Conservation (phyloP, 2,888 invertebrate genomes). For the Octodonta nipae region DNA sequence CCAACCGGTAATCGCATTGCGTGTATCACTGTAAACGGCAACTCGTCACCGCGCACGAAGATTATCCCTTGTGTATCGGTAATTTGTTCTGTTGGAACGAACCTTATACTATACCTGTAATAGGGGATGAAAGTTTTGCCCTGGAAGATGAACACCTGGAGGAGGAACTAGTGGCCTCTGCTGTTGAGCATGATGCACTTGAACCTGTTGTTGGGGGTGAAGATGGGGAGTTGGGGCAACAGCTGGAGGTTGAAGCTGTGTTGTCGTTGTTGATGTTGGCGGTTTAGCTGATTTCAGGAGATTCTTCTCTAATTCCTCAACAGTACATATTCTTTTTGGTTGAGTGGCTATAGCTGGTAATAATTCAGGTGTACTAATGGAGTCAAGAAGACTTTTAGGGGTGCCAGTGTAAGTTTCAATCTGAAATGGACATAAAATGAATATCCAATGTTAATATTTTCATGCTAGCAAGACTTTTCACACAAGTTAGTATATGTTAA, state of each 20-base stretch:
- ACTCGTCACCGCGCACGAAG: no score
- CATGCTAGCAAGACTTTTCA: no score
- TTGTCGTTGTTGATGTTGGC: slow-evolving; percentile 7
- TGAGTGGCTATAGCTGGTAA: slow-evolving; percentile 9
- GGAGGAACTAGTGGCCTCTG: slow-evolving; percentile 4
- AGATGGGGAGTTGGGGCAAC: slow-evolving; percentile 21
- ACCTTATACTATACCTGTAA: slow-evolving; percentile 13
- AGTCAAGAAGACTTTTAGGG: slow-evolving; percentile 7
- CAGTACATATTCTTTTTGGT: slow-evolving; percentile 52
- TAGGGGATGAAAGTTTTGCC: slow-evolving; percentile 17
- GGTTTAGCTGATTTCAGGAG: slow-evolving; percentile 38
- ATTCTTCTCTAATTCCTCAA: slow-evolving; percentile 59
- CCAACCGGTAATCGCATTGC: not conserved
- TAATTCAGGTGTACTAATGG: slow-evolving; percentile 1
- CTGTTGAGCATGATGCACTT: slow-evolving; percentile 11
- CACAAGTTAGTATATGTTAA: no score
- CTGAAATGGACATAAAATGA: slow-evolving; percentile 11
- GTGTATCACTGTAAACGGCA: not conserved
- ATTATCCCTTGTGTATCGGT: no score
- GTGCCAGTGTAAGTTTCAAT: slow-evolving; percentile 16
- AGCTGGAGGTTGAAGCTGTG: not conserved
- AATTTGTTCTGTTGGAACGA: no score
- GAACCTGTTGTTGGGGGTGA: slow-evolving; percentile 19
- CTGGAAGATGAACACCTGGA: slow-evolving; percentile 13
- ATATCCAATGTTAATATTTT: no score